Evolutionary conservation across 2,888 invertebrate species (phyloP).

Genomic region (Adineta ricciae): DNA sequence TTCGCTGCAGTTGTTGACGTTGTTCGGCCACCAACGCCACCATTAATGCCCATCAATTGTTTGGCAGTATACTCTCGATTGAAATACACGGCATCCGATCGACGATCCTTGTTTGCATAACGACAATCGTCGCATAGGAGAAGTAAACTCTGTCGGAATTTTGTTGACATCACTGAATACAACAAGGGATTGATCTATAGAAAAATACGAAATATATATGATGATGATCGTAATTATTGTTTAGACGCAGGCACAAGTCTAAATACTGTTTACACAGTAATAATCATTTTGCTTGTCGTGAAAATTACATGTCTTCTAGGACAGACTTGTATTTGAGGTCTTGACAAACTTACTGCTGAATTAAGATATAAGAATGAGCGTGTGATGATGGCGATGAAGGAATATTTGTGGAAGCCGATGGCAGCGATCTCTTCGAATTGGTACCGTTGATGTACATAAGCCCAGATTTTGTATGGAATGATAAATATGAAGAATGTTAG

Average conservation of each 20-base stretch:
- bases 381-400: not conserved
- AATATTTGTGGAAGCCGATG: not conserved
- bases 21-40: not conserved
- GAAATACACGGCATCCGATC: not conserved
- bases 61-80: not conserved
- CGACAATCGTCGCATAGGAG: not conserved
- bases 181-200: not conserved
- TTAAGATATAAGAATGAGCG: not conserved
- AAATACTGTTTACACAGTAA: not conserved
- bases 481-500: not conserved
- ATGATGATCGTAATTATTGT: no score
- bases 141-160: slow-evolving; percentile 18
- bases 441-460: not conserved
- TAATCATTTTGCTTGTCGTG: not conserved
- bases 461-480: not conserved
- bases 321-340: no score
- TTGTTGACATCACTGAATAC: not conserved
- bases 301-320: not conserved
- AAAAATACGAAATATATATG: not conserved
- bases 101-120: not conserved
- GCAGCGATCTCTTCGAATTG: not conserved
- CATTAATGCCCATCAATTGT: not conserved
- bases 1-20: not conserved
- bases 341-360: not conserved
- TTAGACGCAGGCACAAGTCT: no score